Percentiles rank a stretch among this genome's conserved stretches.
These are phyloP conservation scores for Semotilus atromaculatus DNA, from an alignment of 2,797 vertebrate genomes.

Conservation along the genomic window DNA sequence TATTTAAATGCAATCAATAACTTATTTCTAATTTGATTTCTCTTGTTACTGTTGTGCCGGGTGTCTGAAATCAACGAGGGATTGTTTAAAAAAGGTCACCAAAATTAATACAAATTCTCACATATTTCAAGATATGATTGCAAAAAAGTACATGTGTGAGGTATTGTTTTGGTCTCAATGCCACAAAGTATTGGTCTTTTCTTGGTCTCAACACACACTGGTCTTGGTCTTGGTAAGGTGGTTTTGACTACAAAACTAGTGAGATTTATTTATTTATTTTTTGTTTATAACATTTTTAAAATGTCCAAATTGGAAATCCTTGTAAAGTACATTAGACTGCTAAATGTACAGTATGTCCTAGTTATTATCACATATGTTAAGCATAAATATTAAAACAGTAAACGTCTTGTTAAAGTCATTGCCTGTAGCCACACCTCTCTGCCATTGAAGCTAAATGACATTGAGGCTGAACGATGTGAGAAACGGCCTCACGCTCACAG, in stretches of 20 bases:
- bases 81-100: neutral
- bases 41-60: neutral
- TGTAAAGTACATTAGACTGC: neutral
- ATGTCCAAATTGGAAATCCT: neutral
- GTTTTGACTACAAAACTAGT: neutral
- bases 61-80: neutral
- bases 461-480: constrained; percentile 47
- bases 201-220: neutral
- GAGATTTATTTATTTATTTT: neutral
- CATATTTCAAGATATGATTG: neutral
- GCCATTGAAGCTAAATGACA: constrained; percentile 55
- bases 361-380: neutral
- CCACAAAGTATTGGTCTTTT: neutral
- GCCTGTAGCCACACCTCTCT: neutral
- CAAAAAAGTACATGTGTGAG: neutral
- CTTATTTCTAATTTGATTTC: neutral
- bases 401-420: constrained; percentile 12
- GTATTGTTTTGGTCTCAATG: neutral
- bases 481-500: constrained; percentile 32
- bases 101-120: neutral
- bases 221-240: neutral
- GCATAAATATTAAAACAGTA: neutral
- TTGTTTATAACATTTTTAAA: neutral
- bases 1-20: neutral
- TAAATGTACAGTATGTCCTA: neutral